phyloP scores from a whole-genome alignment of 2,113 vertebrate genomes.

The Pimephales promelas region DNA sequence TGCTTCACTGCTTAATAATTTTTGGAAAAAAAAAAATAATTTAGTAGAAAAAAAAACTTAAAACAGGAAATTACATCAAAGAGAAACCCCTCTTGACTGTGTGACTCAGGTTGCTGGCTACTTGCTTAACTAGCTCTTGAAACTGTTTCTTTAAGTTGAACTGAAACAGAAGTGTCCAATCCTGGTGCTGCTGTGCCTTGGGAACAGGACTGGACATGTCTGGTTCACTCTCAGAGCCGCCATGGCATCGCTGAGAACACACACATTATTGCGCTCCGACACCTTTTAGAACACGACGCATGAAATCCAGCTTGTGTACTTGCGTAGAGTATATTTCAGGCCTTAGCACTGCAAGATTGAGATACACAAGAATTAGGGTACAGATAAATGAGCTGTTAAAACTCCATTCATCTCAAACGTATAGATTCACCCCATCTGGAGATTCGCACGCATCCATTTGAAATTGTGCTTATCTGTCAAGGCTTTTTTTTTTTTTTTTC shows the following conservation, averaged over 20 bases:
- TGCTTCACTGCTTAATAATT: not conserved
- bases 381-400: not conserved
- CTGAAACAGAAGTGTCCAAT: not conserved
- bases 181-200: not conserved
- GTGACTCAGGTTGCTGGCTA: not conserved
- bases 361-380: not conserved
- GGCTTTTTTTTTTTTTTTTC: no score
- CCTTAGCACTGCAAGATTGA: not conserved
- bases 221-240: not conserved
- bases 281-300: not conserved
- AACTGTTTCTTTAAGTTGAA: not conserved
- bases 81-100: not conserved
- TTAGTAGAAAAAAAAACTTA: no score
- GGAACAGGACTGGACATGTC: not conserved
- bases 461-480: not conserved
- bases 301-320: not conserved
- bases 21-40: no score
- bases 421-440: slow-evolving; percentile 11
- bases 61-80: not conserved
- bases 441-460: not conserved
- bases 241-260: not conserved
- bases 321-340: not conserved
- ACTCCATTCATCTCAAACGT: slow-evolving; percentile 1
- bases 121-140: not conserved
- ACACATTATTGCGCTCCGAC: not conserved